Evolutionary conservation across 1,140 invertebrate genomes (phyloP).

Genomic region (Drosophila parvula): DNA sequence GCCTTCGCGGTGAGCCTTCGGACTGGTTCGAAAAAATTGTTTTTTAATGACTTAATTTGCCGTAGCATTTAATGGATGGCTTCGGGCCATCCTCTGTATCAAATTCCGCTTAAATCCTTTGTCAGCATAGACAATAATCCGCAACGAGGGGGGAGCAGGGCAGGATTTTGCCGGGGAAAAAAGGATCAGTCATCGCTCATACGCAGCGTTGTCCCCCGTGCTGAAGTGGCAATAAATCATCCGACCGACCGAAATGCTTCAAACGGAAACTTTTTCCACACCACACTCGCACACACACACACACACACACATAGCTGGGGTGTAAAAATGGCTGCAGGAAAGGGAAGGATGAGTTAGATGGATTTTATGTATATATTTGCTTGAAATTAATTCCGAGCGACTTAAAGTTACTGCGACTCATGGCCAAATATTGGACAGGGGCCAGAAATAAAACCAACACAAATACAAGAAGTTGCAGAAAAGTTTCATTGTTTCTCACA

Average conservation of each 20-base stretch:
- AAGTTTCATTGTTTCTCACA: slow-evolving; percentile 77
- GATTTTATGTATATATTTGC: slow-evolving; percentile 55
- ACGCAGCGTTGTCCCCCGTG: slow-evolving; percentile 49
- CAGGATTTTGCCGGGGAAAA: neutral
- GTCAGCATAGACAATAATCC: slow-evolving; percentile 53
- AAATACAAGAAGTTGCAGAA: slow-evolving; percentile 58
- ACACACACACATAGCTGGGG: neutral
- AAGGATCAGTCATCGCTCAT: slow-evolving; percentile 62
- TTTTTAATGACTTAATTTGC: slow-evolving; percentile 80
- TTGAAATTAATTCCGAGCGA: slow-evolving; percentile 54
- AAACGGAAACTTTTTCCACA: slow-evolving; percentile 60
- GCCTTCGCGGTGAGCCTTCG: too few relatives aligned
- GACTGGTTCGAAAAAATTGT: slow-evolving; percentile 41
- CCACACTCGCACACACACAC: slow-evolving; percentile 17
- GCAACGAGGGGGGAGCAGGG: neutral
- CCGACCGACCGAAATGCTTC: slow-evolving; percentile 47
- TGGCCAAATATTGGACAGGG: slow-evolving; percentile 67
- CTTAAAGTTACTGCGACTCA: slow-evolving; percentile 64
- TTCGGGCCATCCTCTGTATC: slow-evolving; percentile 49
- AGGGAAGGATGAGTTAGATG: slow-evolving; percentile 29
- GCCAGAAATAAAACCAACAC: slow-evolving; percentile 56
- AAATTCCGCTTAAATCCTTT: slow-evolving; percentile 74
- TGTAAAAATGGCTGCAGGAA: too few relatives aligned
- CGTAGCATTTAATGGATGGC: slow-evolving; percentile 64
- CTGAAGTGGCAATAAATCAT: slow-evolving; percentile 75